These are phyloP conservation scores for Zenarchopterus dispar DNA, from an alignment of 2,797 vertebrate genomes.

Conservation along the genomic window DNA sequence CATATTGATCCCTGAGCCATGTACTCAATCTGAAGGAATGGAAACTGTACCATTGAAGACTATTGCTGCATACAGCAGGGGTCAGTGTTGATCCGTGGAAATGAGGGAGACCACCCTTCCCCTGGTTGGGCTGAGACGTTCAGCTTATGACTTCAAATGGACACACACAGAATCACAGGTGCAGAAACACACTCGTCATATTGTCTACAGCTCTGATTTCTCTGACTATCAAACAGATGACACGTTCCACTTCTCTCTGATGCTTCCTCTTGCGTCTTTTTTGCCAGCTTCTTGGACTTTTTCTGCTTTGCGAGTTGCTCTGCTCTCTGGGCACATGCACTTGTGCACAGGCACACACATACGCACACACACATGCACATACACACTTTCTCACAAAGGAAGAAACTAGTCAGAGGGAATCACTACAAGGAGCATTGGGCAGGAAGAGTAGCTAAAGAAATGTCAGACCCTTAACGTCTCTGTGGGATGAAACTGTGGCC, in stretches of 20 bases:
- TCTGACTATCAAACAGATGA: constrained; percentile 29
- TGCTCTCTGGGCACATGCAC: constrained; percentile 37
- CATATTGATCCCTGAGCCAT: constrained; percentile 17
- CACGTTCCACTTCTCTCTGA: constrained; percentile 37
- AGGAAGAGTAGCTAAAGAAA: constrained; percentile 35
- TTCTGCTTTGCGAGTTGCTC: constrained; percentile 47
- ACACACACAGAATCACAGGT: constrained; percentile 17
- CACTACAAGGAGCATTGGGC: constrained; percentile 36
- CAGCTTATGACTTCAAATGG: constrained; percentile 30
- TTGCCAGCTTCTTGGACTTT: constrained; percentile 49
- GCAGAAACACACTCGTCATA: constrained; percentile 5
- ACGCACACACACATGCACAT: constrained; percentile 14
- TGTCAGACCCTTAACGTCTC: constrained; percentile 31
- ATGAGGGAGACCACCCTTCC: constrained; percentile 6
- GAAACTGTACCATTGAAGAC: too few species aligned
- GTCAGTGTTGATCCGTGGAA: constrained; percentile 75
- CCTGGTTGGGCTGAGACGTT: constrained; percentile 28
- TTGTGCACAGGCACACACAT: constrained; percentile 11
- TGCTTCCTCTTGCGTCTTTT: constrained; percentile 33
- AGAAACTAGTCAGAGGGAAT: constrained; percentile 46
- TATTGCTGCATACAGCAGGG: constrained; percentile 52
- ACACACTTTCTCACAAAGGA: constrained; percentile 2
- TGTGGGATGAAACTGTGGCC: constrained; percentile 5
- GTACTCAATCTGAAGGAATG: too few species aligned
- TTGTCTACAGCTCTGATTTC: constrained; percentile 23